phyloP scores from a whole-genome alignment of 2,888 invertebrate species.

The Aleiodes alternator region DNA sequence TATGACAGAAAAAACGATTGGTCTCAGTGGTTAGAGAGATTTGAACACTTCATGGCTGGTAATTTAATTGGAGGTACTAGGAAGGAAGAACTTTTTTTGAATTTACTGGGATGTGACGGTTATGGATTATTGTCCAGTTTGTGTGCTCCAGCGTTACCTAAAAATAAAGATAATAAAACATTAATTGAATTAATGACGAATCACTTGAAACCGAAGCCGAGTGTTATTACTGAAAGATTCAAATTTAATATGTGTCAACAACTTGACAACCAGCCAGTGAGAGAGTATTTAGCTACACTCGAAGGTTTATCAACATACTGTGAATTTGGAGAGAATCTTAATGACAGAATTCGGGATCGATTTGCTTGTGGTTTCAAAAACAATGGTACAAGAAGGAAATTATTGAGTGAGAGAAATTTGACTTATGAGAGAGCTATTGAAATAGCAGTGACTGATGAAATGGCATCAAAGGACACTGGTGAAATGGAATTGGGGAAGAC shows the following conservation, averaged over 20 bases:
- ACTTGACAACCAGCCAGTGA: constrained; percentile 18
- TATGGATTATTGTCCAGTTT: constrained; percentile 37
- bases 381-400: constrained; percentile 22
- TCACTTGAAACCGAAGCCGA: constrained; percentile 42
- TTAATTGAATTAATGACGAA: constrained; percentile 32
- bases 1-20: constrained; percentile 41
- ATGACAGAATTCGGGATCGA: constrained; percentile 28
- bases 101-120: constrained; percentile 30
- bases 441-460: constrained; percentile 26
- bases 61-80: constrained; percentile 36
- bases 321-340: constrained; percentile 31
- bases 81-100: constrained; percentile 37
- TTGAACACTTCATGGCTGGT: constrained; percentile 43
- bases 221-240: constrained; percentile 40
- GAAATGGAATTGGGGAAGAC: not conserved
- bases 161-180: constrained; percentile 26
- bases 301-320: constrained; percentile 43
- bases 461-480: constrained; percentile 10
- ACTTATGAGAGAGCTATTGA: constrained; percentile 33
- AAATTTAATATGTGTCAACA: constrained; percentile 45
- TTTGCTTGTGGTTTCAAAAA: constrained; percentile 41
- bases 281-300: constrained; percentile 28
- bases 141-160: constrained; percentile 38
- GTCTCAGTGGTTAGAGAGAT: constrained; percentile 40
- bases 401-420: constrained; percentile 35